Base-by-base conservation (phyloP, 1,140 invertebrate species). In the Drosophila kepulauana region DNA sequence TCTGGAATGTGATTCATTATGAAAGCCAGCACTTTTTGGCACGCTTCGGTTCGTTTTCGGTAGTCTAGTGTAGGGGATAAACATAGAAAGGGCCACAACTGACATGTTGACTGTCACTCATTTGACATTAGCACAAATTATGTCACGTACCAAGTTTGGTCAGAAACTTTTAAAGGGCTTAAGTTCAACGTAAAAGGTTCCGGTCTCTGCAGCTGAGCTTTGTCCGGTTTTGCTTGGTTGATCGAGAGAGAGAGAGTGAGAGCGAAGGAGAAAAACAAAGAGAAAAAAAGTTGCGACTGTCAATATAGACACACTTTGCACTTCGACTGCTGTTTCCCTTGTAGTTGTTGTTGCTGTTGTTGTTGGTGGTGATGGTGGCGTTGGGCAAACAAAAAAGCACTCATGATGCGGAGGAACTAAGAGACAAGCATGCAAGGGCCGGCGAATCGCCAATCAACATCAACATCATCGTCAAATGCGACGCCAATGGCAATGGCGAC, bases 391-490 rank as follows among this genome's bases (percentile, higher is more conserved):
- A 71, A 62, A 73, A 82, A 84, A 78, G 70, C 80, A 77, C 79
- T 87, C 67, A 75, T 81, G 78, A 59, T 6, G 54, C 38, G 33
- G 35, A 75, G 57, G 38, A 46, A 33, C 65, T 66, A 52, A 28
- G 43, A 61, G 63, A 65, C 66, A 73, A 67, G 52, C 82, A 74
- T 87, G 85, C 73, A 87, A 69, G 66, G 58, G 73, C 43, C 85
- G 64, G 67, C 74, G 84, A 81, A 78, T 81, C 85, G 85, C 85
- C 84, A 87, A 87, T 88, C 84, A 88, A 84, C 68, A 76, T 65
- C 68, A 72, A 62, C 85, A 89, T 89, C 84, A 84, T 88, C 54
- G 13, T 41, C 54, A 80, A 75, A 69, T 62, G 71, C 82, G 76
- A 69, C 51, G 75, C 52, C 82, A 86, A 68, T 74, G 71, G 64